Conservation (phyloP, 2,797 vertebrate species). For the Rhinatrema bivittatum region DNA sequence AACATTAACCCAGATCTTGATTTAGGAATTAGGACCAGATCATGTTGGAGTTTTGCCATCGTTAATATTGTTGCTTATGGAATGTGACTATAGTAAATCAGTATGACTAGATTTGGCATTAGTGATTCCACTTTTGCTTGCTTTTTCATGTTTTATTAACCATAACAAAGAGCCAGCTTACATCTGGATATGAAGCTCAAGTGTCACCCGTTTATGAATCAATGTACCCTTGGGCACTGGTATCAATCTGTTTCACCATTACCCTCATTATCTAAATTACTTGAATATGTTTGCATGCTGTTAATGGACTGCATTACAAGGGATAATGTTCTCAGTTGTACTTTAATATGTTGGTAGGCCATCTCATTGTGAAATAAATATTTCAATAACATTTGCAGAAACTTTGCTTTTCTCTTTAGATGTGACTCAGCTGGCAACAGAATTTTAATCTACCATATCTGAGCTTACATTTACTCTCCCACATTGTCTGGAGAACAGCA, state of each 20-base stretch:
- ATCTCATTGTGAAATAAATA: slow-evolving; percentile 17
- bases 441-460: too few species aligned
- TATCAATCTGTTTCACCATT: slow-evolving; percentile 14
- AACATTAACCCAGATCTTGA: too few species aligned
- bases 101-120: too few species aligned
- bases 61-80: too few species aligned
- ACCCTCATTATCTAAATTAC: slow-evolving; percentile 37
- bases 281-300: slow-evolving; percentile 36
- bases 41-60: too few species aligned
- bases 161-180: slow-evolving; percentile 27
- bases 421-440: not conserved
- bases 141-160: slow-evolving; percentile 23
- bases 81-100: too few species aligned
- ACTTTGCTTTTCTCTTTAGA: slow-evolving; percentile 21
- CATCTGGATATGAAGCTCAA: slow-evolving; percentile 23
- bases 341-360: slow-evolving; percentile 32
- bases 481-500: too few species aligned
- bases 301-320: slow-evolving; percentile 40
- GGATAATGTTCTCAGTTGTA: slow-evolving; percentile 19
- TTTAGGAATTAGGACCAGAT: too few species aligned
- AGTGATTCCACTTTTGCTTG: too few species aligned
- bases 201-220: slow-evolving; percentile 29
- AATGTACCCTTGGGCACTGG: slow-evolving; percentile 24
- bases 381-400: slow-evolving; percentile 20
- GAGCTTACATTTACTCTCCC: too few species aligned